Evolutionary conservation across 2,113 vertebrate species (phyloP).

Genomic region (Corynorhinus townsendii): DNA sequence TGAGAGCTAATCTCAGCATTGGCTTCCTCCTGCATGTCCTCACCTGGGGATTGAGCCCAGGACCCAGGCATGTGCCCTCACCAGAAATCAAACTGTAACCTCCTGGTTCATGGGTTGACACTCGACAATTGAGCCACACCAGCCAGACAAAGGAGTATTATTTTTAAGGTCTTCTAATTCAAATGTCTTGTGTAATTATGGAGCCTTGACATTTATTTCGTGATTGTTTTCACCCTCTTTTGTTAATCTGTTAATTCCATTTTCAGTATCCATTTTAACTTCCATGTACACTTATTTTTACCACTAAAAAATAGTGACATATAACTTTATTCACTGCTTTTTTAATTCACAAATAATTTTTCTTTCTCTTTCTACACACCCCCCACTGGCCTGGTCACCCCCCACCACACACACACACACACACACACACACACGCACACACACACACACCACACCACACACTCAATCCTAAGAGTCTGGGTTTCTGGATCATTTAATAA

Average conservation of each 20-base stretch:
- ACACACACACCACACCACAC: background rate
- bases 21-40: too few species aligned
- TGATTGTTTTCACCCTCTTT: background rate
- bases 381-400: too few species aligned
- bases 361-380: background rate
- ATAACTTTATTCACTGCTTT: background rate
- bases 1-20: too few species aligned
- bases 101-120: too few species aligned
- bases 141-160: background rate
- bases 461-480: background rate
- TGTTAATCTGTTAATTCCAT: background rate
- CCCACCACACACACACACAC: background rate
- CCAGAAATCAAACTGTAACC: too few species aligned
- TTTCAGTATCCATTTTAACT: background rate
- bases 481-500: background rate
- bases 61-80: too few species aligned
- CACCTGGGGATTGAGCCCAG: too few species aligned
- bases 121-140: too few species aligned
- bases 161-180: background rate
- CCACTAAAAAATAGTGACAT: background rate
- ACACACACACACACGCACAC: background rate
- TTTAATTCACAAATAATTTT: background rate
- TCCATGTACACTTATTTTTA: background rate
- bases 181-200: background rate
- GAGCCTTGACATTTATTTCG: background rate